These are phyloP conservation scores for Amphiprion clarkii DNA, from an alignment of 2,797 vertebrate species.

Conservation along the genomic window DNA sequence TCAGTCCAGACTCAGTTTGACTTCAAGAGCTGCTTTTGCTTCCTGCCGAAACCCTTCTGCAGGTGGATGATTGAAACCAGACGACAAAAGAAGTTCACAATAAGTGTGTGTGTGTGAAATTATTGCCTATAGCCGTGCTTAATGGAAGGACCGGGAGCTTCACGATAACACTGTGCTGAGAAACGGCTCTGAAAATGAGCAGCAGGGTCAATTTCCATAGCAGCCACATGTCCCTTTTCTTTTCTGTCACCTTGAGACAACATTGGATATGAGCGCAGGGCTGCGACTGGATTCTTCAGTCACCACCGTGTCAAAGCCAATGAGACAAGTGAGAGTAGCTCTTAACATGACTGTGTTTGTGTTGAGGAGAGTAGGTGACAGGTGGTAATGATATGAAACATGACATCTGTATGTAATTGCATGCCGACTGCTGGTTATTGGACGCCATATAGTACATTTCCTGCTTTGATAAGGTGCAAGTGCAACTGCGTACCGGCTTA, in stretches of 20 bases:
- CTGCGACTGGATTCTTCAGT: conserved; percentile 17
- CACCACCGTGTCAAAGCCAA: background rate
- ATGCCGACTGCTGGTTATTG: conserved; percentile 1
- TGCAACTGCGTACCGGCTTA: background rate
- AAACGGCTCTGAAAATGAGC: background rate
- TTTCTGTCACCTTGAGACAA: conserved; percentile 18
- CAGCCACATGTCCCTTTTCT: background rate
- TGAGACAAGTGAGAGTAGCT: background rate
- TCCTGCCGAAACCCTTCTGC: conserved; percentile 28
- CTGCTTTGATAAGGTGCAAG: conserved; percentile 5
- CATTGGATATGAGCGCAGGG: background rate
- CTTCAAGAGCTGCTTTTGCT: background rate
- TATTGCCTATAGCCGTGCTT: background rate
- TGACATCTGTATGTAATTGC: conserved; percentile 17
- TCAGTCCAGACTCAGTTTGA: background rate
- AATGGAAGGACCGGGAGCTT: conserved; percentile 2
- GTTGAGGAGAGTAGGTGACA: background rate
- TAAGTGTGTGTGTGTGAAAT: conserved; percentile 12
- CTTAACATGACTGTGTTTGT: background rate
- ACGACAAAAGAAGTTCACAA: conserved; percentile 26
- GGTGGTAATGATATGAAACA: conserved; percentile 20
- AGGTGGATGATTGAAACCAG: conserved; percentile 27
- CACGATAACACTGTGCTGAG: conserved; percentile 6
- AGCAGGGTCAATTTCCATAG: conserved; percentile 5
- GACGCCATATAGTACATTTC: background rate